A percentile compares a stretch with the other conserved stretches of the same genome.
phyloP scores from a whole-genome alignment of 1,140 invertebrate species.

The Metopolophium dirhodum region DNA sequence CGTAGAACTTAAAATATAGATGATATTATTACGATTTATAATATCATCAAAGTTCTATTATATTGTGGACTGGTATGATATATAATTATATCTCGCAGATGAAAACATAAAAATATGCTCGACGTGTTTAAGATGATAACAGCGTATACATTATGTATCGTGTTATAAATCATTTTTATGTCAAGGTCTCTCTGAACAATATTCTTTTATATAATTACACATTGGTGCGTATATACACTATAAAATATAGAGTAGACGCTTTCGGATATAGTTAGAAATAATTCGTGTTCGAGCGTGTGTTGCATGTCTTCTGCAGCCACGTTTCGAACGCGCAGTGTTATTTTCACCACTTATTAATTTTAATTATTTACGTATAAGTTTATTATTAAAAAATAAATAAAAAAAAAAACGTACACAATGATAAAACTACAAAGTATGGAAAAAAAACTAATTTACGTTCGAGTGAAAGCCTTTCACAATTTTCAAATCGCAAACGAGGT shows the following conservation, averaged over 20 bases:
- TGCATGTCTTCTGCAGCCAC: background rate
- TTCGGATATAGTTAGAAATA: background rate
- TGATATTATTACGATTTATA: background rate
- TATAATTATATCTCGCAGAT: background rate
- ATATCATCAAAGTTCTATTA: background rate
- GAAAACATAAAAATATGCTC: background rate
- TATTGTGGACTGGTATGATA: background rate
- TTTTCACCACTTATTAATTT: slow-evolving; percentile 17
- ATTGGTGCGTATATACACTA: too few relatives aligned
- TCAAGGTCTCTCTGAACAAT: background rate
- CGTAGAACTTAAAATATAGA: background rate
- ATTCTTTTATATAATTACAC: background rate
- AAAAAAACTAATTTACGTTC: background rate
- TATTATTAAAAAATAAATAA: background rate
- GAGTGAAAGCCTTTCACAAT: slow-evolving; percentile 1
- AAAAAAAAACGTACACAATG: background rate
- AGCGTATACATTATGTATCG: background rate
- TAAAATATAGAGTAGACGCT: background rate
- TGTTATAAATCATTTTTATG: slow-evolving; percentile 21
- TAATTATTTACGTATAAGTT: background rate
- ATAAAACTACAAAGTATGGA: background rate
- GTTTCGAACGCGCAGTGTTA: background rate
- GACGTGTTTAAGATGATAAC: background rate
- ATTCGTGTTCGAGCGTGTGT: background rate
- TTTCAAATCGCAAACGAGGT: background rate